Base-by-base conservation (phyloP, 2,113 vertebrate genomes). In the Microtus oregoni region DNA sequence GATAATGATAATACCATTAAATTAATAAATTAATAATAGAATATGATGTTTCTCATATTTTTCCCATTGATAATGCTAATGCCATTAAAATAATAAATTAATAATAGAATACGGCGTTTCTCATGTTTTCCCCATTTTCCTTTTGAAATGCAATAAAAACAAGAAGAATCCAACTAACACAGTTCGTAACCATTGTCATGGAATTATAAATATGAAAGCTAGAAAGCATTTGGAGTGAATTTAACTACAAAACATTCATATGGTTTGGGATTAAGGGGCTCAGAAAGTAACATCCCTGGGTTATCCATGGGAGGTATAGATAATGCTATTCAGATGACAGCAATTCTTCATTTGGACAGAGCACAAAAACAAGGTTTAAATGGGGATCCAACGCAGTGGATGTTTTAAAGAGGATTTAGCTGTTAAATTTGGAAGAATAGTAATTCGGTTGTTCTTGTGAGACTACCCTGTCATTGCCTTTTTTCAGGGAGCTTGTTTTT, bases 321-420 rank as follows among this genome's bases (percentile, higher is more conserved):
- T 97, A 91, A 15, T 15, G 35, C 11, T 63, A 6, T 50, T 32
- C 83, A 83, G 61, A 85, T 47, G 79, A 93, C 92, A 95, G 55
- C 81, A 83, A 94, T 88, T 93, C 93, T 96, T 97, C 77, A 93
- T 24, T 95, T 95, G 75, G 90, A 97, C 68, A 17, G 65, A 94
- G 76, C 0, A 15, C 72, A 96, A 97, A 97, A 95, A 30, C 11
- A 92, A 95, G 47, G 77, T 93, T 97, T 96, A 88, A 35, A 12
- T 92, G 35, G 79, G 55, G 17, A 94, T 92, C 47, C 90, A 94
- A 83, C 32, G 75, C 52, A 88, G 67, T 87, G 92, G 83, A 95
- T 91, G 75, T 95, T 90, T 92, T 6, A 67, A 97, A 97, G 47
- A 95, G 44, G 22, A 95, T 97, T 96, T 98, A 63, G 94, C 89